Evolutionary conservation across 2,113 vertebrate genomes (phyloP).

Genomic region (Stegastes partitus): DNA sequence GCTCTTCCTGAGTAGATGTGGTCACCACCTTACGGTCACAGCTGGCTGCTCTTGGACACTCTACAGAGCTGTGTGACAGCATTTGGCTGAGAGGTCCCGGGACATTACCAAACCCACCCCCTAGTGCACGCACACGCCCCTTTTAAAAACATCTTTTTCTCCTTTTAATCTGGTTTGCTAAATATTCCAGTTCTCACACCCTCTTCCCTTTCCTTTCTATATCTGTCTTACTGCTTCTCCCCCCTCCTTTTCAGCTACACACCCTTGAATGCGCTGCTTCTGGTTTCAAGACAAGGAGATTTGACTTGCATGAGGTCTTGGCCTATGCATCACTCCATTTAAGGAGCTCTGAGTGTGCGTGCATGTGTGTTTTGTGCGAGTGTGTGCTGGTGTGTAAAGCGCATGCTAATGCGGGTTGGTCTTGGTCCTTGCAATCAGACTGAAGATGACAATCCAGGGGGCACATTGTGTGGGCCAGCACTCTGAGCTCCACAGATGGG

Average conservation of each 20-base stretch:
- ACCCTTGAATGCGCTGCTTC: constrained; percentile 50
- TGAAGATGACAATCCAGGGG: constrained; percentile 79
- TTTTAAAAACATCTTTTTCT: constrained; percentile 24
- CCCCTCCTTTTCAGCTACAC: constrained; percentile 18
- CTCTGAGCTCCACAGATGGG: constrained; percentile 62
- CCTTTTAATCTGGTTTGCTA: constrained; percentile 38
- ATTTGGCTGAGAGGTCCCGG: constrained; percentile 58
- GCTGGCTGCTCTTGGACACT: constrained; percentile 74
- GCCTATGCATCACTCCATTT: constrained; percentile 74
- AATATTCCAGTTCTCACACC: constrained; percentile 63
- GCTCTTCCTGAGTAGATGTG: constrained; percentile 5
- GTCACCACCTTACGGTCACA: constrained; percentile 67
- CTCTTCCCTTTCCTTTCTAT: constrained; percentile 35
- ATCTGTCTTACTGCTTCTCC: constrained; percentile 20
- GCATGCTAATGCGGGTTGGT: constrained; percentile 72
- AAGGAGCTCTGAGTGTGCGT: constrained; percentile 60
- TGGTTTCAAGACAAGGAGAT: constrained; percentile 69
- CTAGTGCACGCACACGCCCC: constrained; percentile 16
- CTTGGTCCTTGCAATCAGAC: constrained; percentile 75
- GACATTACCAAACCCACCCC: constrained; percentile 36
- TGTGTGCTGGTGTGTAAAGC: constrained; percentile 72
- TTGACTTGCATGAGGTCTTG: constrained; percentile 75
- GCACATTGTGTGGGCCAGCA: constrained; percentile 71
- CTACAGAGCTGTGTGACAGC: constrained; percentile 67
- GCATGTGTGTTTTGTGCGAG: constrained; percentile 39